Evolutionary conservation across 2,888 invertebrate species (phyloP), one percentile per base, ranked within the genome.

Genomic region (Drosophila dives): DNA sequence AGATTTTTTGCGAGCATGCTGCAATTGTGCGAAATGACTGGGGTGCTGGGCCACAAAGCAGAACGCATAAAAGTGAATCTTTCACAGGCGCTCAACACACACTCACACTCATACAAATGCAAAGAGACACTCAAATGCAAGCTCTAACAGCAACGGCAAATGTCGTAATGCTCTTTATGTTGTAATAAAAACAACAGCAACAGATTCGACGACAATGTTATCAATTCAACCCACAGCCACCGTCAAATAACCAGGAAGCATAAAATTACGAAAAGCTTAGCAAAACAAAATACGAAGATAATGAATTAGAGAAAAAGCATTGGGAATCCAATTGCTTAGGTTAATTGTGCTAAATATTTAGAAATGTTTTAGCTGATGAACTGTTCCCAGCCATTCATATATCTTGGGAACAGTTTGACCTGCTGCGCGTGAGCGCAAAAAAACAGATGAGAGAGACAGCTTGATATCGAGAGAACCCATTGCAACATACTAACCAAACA

Each of bases 141-240:
- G 67, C 86, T 75, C 64, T 72, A 83, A 83, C 60, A 72, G 70
- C 32, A 54, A 77, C 71, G 83, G 71, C 53, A 71, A 72, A 89
- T 90, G 79, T 89, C 90, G 90, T 89, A 86, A 86, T 84, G 79
- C 59, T 75, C 83, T 78, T 81, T 90, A 90, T 86, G 88, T 90
- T 87, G 90, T 90, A 90, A 90, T 81, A 81, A 81, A 76, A 75
- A 70, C 74, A 75, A 66, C 74, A 73, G 60, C 74, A 75, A 60
- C 86, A 71, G 53, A 67, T 74, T 69, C 64, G 74, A 72, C 62
- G 67, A 74, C 69, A 75, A 48, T 71, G 71, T 70, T 86, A 86
- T 83, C 89, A 83, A 81, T 72, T 63, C 78, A 81, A 64, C 70
- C 83, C 70, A 64, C 73, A 66, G 53, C 34, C 50, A 68, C 60